These are phyloP conservation scores for Diceros bicornis DNA, from an alignment of 2,797 vertebrate genomes.

Conservation along the genomic window DNA sequence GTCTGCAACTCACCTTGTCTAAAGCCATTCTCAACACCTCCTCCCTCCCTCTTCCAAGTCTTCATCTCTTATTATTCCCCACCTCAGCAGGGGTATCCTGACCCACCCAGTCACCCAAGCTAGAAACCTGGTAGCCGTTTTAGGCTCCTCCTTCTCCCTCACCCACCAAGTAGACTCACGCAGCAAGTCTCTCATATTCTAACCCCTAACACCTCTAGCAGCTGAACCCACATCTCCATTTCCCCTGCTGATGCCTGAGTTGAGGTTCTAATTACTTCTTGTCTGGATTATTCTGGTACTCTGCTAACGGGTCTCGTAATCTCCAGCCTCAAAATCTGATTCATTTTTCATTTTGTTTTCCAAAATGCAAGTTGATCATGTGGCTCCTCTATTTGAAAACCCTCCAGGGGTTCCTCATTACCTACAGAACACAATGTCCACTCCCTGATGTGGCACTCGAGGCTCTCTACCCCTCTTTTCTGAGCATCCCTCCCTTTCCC, in stretches of 20 bases:
- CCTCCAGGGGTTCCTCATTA: neutral
- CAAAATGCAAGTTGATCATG: neutral
- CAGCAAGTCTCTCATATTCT: neutral
- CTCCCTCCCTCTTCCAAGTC: neutral
- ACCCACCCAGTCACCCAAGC: neutral
- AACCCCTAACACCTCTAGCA: neutral
- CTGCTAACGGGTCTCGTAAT: neutral
- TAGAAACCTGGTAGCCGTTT: neutral
- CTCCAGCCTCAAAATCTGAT: neutral
- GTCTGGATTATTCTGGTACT: neutral
- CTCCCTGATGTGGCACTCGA: neutral
- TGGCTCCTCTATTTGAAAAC: neutral
- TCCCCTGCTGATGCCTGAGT: neutral
- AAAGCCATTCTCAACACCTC: neutral
- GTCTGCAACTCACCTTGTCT: neutral
- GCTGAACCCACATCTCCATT: neutral
- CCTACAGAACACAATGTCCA: neutral
- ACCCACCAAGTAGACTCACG: neutral
- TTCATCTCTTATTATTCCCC: neutral
- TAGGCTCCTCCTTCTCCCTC: neutral
- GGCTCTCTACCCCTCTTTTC: neutral
- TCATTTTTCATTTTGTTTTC: constrained; percentile 22
- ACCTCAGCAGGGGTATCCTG: neutral
- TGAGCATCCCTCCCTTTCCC: neutral
- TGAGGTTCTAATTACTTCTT: neutral